Evolutionary conservation across 2,113 vertebrate species (phyloP).

Genomic region (Anarhynchus alexandrinus): DNA sequence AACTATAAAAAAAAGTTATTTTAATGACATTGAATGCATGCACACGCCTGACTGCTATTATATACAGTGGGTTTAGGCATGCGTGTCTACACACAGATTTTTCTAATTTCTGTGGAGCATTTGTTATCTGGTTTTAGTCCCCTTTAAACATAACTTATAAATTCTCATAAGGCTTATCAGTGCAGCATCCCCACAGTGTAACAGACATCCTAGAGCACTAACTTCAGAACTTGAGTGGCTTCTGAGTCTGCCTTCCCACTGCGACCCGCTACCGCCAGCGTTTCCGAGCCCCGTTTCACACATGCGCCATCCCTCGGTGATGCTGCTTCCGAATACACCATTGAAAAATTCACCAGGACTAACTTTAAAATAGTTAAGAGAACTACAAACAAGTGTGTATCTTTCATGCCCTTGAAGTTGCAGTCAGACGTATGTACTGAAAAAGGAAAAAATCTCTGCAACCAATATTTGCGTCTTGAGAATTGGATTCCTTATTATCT

Average conservation of each 20-base stretch:
- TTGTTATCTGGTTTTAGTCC: background rate
- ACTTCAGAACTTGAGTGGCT: background rate
- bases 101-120: background rate
- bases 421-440: background rate
- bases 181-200: background rate
- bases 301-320: background rate
- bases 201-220: background rate
- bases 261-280: background rate
- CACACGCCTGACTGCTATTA: accelerated
- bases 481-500: background rate
- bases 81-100: background rate
- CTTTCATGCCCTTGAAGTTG: background rate
- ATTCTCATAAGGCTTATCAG: accelerated
- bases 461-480: background rate
- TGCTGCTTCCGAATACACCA: background rate
- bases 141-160: background rate
- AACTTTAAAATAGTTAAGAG: background rate
- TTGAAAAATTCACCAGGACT: background rate
- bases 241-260: background rate
- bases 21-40: background rate
- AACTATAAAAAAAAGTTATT: background rate
- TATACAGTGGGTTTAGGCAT: accelerated
- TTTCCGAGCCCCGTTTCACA: background rate
- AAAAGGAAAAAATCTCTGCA: background rate
- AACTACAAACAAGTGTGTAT: background rate